phyloP scores from a whole-genome alignment of 2,797 vertebrate species.

The Pristis pectinata region DNA sequence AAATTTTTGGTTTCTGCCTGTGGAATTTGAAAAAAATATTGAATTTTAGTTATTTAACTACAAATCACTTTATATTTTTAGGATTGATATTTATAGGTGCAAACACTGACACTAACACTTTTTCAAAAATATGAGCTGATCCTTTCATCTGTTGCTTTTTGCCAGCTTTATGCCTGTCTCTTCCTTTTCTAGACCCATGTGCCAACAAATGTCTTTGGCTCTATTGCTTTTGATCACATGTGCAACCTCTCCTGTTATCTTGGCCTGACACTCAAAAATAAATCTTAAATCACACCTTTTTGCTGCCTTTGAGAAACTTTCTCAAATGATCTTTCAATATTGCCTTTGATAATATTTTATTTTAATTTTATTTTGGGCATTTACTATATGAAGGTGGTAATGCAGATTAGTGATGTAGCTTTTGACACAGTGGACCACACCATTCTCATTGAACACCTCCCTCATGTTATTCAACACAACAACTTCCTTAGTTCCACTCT shows the following conservation, averaged over 20 bases:
- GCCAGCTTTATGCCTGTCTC: background rate
- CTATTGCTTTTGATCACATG: conserved; percentile 20
- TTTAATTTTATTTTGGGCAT: background rate
- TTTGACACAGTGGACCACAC: background rate
- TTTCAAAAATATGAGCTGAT: background rate
- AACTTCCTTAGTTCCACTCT: background rate
- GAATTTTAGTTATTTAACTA: background rate
- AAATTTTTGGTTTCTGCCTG: background rate
- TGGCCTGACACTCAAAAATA: background rate
- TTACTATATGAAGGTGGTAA: background rate
- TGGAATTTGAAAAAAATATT: background rate
- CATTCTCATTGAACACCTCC: background rate
- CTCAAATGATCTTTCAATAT: background rate
- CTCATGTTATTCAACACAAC: background rate
- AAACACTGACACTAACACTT: background rate
- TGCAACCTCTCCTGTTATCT: background rate
- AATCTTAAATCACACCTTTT: background rate
- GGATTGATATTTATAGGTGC: background rate
- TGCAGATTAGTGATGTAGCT: background rate
- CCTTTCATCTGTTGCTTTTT: background rate
- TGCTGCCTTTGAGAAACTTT: background rate
- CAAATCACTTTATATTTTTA: conserved; percentile 6
- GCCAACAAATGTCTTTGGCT: background rate
- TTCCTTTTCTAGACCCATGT: background rate
- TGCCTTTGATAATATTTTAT: background rate